Evolutionary conservation across 2,113 vertebrate species (phyloP).

Genomic region (Emydocephalus ijimae): DNA sequence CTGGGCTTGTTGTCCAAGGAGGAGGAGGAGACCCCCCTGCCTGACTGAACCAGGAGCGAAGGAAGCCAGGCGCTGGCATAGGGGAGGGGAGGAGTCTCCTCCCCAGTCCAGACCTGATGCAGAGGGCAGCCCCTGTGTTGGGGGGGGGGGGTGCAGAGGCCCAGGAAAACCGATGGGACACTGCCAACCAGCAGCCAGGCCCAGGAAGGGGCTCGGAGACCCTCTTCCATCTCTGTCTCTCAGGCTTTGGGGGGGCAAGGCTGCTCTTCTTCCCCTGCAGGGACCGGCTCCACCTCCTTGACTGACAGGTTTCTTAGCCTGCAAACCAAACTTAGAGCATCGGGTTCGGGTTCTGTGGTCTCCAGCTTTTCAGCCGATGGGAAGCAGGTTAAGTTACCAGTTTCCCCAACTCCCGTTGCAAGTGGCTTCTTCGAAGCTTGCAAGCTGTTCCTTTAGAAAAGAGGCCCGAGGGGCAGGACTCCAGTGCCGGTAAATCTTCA

Average conservation of each 20-base stretch:
- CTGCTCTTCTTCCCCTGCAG: conserved; percentile 64
- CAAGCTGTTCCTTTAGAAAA: neutral
- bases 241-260: conserved; percentile 66
- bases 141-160: conserved; percentile 75
- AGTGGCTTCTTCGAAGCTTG: conserved; percentile 3
- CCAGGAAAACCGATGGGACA: conserved; percentile 89
- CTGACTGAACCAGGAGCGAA: rapidly evolving
- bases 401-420: neutral
- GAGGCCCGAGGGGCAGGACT: neutral
- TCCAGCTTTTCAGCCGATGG: conserved; percentile 30
- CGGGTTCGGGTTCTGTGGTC: conserved; percentile 45
- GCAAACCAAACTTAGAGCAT: neutral
- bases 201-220: conserved; percentile 78
- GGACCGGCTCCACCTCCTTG: conserved; percentile 75
- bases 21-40: no score
- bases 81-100: neutral
- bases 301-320: conserved; percentile 61
- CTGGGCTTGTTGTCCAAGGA: neutral
- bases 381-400: conserved; percentile 26
- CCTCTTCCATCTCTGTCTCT: conserved; percentile 89
- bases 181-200: conserved; percentile 81
- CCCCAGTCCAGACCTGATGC: neutral
- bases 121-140: neutral
- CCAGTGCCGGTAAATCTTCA: neutral
- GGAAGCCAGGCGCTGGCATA: neutral